phyloP scores from a whole-genome alignment of 2,113 vertebrate genomes.

The Harpagus bidentatus region DNA sequence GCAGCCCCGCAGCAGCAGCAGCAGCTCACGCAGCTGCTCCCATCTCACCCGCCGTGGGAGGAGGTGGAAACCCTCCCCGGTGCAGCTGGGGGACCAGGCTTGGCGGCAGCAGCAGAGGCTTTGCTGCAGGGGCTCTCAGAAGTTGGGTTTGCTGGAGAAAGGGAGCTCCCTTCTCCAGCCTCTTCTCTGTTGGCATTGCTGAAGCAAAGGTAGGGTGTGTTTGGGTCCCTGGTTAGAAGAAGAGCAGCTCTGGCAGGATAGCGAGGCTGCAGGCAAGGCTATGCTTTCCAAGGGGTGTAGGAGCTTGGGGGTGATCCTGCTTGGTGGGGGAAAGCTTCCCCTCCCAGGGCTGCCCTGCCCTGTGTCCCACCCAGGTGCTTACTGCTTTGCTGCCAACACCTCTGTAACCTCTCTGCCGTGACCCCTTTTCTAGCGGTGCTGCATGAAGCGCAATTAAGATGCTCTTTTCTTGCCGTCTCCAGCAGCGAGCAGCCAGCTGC shows the following conservation, averaged over 20 bases:
- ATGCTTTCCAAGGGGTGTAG: not conserved
- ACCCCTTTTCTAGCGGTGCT: not conserved
- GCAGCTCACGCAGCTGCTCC: not conserved
- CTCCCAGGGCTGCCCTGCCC: not conserved
- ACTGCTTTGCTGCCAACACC: not conserved
- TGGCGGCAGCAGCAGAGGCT: not conserved
- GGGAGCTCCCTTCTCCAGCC: not conserved
- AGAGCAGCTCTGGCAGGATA: not conserved
- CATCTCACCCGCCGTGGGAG: not conserved
- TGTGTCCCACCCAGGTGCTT: not conserved
- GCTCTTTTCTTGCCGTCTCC: not conserved
- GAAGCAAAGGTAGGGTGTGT: not conserved
- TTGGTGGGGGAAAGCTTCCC: not conserved
- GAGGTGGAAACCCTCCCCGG: not conserved
- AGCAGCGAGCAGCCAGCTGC: not conserved
- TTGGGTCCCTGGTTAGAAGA: not conserved
- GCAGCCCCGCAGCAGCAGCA: not conserved
- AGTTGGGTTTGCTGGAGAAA: not conserved
- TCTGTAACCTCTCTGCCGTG: not conserved
- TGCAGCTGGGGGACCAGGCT: not conserved
- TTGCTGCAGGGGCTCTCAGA: not conserved
- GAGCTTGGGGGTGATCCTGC: not conserved
- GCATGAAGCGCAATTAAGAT: not conserved
- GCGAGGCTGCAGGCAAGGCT: fast-evolving
- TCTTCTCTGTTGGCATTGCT: not conserved